Evolutionary conservation across 2,113 vertebrate genomes (phyloP).

Genomic region (Dipodomys stephensi): DNA sequence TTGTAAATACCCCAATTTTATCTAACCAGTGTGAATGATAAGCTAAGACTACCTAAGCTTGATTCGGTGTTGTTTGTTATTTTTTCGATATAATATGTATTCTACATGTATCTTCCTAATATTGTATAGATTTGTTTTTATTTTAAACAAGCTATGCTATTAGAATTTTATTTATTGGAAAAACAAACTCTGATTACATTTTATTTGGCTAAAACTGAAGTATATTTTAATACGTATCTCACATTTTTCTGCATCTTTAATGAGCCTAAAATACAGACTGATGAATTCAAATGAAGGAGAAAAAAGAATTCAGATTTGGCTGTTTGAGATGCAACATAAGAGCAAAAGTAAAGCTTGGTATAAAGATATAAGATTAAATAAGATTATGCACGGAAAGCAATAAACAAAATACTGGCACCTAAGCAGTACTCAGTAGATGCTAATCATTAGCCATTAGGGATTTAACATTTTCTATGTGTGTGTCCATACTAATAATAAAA

Average conservation of each 20-base stretch:
- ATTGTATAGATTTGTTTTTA: not conserved
- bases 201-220: conserved; percentile 29
- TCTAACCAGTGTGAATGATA: conserved; percentile 37
- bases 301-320: not conserved
- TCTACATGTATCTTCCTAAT: conserved; percentile 2
- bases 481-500: not conserved
- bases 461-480: not conserved
- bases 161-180: conserved; percentile 21
- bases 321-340: conserved; percentile 25
- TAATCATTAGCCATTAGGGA: not conserved
- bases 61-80: not conserved
- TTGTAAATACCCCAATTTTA: conserved; percentile 73
- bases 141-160: conserved; percentile 42
- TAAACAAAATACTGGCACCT: not conserved
- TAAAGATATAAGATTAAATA: not conserved
- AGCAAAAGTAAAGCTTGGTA: conserved; percentile 4
- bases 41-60: conserved; percentile 15
- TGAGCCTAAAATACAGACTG: conserved; percentile 60
- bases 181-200: not conserved
- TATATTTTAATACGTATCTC: not conserved
- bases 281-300: conserved; percentile 35
- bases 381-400: not conserved
- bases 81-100: not conserved
- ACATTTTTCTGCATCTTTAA: conserved; percentile 56
- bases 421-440: not conserved